Percentiles rank a stretch among this genome's conserved stretches.
Conservation (phyloP, 2,888 invertebrate species). For the Andrena bucephala region DNA sequence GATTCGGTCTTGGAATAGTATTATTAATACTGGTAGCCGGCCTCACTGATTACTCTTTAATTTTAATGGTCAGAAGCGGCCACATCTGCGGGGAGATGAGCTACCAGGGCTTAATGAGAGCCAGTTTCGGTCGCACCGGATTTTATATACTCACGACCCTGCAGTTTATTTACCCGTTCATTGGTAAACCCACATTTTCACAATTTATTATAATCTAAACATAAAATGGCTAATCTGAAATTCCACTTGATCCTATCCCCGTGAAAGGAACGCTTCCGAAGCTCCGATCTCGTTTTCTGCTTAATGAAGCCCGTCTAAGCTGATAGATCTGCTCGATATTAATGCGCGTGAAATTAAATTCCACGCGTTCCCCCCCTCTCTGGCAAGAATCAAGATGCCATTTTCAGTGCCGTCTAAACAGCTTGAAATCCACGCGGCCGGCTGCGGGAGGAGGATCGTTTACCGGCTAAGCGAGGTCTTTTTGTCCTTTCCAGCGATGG, state of each 20-base stretch:
- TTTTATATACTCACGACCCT: conserved; percentile 91
- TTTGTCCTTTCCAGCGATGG: conserved; percentile 89
- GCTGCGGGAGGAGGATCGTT: background rate
- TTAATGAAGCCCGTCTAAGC: too few relatives aligned
- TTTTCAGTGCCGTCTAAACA: background rate
- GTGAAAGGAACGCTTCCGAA: too few relatives aligned
- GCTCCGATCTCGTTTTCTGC: too few relatives aligned
- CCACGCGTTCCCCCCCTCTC: too few relatives aligned
- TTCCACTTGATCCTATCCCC: background rate
- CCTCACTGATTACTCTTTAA: conserved; percentile 93
- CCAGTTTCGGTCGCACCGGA: conserved; percentile 92
- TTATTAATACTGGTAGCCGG: conserved; percentile 90
- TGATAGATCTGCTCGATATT: too few relatives aligned
- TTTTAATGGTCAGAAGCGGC: conserved; percentile 91
- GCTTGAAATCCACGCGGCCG: background rate
- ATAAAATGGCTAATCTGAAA: background rate
- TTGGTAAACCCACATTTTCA: conserved; percentile 87
- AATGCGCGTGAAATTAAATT: too few relatives aligned
- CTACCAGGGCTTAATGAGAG: conserved; percentile 92
- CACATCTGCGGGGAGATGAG: conserved; percentile 92
- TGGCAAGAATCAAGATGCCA: too few relatives aligned
- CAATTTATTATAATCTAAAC: background rate
- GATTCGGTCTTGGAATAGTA: conserved; percentile 91
- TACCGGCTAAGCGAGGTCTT: background rate
- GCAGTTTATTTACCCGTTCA: conserved; percentile 94